Evolutionary conservation across 2,797 vertebrate species (phyloP), one percentile per base, ranked within the genome.

Genomic region (Gallinago nigripennis): DNA sequence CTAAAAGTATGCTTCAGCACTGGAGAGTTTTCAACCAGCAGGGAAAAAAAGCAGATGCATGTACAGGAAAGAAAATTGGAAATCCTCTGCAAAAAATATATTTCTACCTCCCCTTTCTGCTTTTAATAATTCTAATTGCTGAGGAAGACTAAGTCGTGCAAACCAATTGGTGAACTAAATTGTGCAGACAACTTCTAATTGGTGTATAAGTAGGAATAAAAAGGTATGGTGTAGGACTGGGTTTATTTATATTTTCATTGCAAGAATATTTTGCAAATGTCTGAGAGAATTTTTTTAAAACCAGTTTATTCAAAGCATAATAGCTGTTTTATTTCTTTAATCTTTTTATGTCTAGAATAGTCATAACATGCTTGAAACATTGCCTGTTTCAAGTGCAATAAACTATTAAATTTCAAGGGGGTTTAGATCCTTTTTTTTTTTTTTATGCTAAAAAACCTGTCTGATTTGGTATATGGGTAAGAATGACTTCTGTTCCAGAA

Each of bases 81-180:
- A 82, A 12, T 77, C 28, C 3, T 70, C 28, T 81, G 70, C 43
- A 69, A 65, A 78, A 88, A 58, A 7, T 63, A 6, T 70, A 33
- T 81, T 92, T 61, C 71, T 82, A 0, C 16, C 6, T 30, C 1
- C 6, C 70, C 33, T 39, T 84, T 89, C 45, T 80, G 50, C 53
- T 89, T 89, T 71, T 60, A 73, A 25, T 87, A 68, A 64, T 71
- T 71, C 21, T 65, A 30, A 66, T 90, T 76, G 51, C 27, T 15
- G 8, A 75, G 46, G n/a, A 48, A 69, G 31, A 35, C 24, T 14
- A 21, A 80, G 24, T 86, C 0, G 0, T 63, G 77, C 35, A 92
- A 89, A 82, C 18, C 8, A 87, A 46, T 16, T 70, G 17, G 12
- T 77, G 1, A 31, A 73, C 9, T 76, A 58, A 70, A 46, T 50